phyloP scores from a whole-genome alignment of 1,140 invertebrate genomes.

The Brachionus asplanchnoidis region DNA sequence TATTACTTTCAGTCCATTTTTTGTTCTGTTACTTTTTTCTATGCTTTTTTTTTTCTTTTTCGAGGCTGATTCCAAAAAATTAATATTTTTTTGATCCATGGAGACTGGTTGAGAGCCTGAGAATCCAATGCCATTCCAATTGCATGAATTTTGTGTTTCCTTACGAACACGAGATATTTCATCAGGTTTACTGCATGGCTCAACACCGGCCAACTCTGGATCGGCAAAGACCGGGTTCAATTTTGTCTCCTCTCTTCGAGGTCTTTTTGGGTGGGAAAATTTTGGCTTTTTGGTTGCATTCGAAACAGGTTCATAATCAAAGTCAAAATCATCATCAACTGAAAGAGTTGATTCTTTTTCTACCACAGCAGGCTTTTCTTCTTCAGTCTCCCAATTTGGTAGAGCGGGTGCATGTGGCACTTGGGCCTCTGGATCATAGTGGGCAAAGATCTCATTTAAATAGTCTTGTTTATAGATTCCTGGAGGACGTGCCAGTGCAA shows the following conservation, averaged over 20 bases:
- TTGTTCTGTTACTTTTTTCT: no score
- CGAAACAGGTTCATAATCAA: neutral
- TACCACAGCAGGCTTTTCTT: neutral
- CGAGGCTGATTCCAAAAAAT: no score
- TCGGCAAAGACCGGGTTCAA: slow-evolving; percentile 43
- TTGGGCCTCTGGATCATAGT: slow-evolving; percentile 63
- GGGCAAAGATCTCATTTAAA: slow-evolving; percentile 60
- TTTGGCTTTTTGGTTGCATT: neutral
- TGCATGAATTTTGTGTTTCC: slow-evolving; percentile 74
- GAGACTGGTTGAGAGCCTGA: slow-evolving; percentile 91
- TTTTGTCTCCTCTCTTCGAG: neutral
- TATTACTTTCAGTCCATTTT: no score
- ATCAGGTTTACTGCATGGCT: slow-evolving; percentile 56
- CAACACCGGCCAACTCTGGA: slow-evolving; percentile 55
- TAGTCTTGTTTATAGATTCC: slow-evolving; percentile 70
- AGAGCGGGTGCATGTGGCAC: neutral
- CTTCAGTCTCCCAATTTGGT: neutral
- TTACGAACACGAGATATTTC: slow-evolving; percentile 67
- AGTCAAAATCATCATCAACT: neutral
- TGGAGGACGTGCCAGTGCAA: slow-evolving; percentile 59
- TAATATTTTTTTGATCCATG: no score
- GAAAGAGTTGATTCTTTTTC: neutral
- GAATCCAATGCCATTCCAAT: slow-evolving; percentile 74
- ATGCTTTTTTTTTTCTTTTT: no score
- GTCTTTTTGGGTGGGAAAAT: neutral